Base-by-base conservation (phyloP, 2,113 vertebrate genomes). In the Oryzias javanicus region DNA sequence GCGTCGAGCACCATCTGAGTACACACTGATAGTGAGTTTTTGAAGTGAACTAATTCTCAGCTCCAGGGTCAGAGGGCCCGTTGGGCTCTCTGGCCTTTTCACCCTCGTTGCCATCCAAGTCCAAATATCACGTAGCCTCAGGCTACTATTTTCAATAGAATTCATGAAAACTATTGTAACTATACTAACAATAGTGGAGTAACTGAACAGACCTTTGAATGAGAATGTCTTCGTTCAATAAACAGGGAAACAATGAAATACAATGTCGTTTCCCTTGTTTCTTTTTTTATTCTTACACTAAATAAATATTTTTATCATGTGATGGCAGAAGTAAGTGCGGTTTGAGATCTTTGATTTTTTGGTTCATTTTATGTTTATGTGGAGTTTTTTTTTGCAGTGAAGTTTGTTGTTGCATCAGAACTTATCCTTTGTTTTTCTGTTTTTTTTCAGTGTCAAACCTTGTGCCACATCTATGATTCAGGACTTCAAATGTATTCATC, bases 211-310 rank as follows among this genome's bases (percentile, higher is more conserved):
- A 56, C 59, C 29, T 60, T 58, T 74, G 77, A 82, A 78, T 78
- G 67, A 69, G 22, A 81, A 72, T 67, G 72, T 80, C 67, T 72
- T 74, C 51, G 66, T 80, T 80, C 61, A 79, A 80, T 84, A 89
- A 86, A 89, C 85, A 89, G 61, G 12, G 14, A 82, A 82, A 89
- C 85, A 89, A 89, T 86, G 70, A 70, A 71, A 64, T 68, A 62
- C 22, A 49, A 70, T 76, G 79, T 61, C 67, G 80, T 83, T 86
- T 84, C 86, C 83, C 82, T 20, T 46, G 55, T 71, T 79, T 59
- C 67, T 10, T 35, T 81, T 86, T 83, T 82, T 80, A 78, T 79
- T 70, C 78, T 57, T 51, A 15, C 65, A 35, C 10, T 53, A 59
- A 71, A 72, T 84, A 80, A 87, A 89, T 78, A 83, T 78, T 83